Percentiles rank a stretch among this genome's conserved stretches.
Conservation (phyloP, 2,113 vertebrate species). For the Elanus axillaris region DNA sequence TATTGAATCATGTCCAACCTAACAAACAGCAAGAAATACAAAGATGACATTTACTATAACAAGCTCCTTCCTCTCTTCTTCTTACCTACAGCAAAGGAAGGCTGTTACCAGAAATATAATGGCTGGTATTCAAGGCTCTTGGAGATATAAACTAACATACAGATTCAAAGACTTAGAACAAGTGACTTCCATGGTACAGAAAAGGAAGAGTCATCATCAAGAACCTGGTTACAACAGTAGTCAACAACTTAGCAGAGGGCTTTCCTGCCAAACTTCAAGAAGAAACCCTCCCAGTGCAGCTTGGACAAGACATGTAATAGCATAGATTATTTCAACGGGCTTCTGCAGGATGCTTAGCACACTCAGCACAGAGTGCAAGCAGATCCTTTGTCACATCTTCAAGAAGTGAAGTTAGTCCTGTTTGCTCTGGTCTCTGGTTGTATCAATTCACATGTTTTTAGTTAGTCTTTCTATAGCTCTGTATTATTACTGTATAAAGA, state of each 20-base stretch:
- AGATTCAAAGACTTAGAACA: neutral
- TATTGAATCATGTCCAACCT: neutral
- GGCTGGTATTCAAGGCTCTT: neutral
- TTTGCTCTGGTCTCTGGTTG: neutral
- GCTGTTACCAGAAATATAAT: neutral
- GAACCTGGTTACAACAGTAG: neutral
- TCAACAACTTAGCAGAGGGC: neutral
- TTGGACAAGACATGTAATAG: neutral
- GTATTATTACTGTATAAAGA: neutral
- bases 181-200: neutral
- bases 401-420: neutral
- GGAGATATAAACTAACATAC: neutral
- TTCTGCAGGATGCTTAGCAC: neutral
- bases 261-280: neutral
- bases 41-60: neutral
- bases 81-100: neutral
- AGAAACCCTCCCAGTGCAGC: neutral
- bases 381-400: neutral
- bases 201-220: neutral
- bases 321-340: neutral
- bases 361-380: neutral
- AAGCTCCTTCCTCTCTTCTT: neutral
- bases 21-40: neutral
- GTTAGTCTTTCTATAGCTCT: neutral
- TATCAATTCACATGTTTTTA: neutral